phyloP scores from a whole-genome alignment of 2,888 invertebrate genomes.

The Tachina grossa region DNA sequence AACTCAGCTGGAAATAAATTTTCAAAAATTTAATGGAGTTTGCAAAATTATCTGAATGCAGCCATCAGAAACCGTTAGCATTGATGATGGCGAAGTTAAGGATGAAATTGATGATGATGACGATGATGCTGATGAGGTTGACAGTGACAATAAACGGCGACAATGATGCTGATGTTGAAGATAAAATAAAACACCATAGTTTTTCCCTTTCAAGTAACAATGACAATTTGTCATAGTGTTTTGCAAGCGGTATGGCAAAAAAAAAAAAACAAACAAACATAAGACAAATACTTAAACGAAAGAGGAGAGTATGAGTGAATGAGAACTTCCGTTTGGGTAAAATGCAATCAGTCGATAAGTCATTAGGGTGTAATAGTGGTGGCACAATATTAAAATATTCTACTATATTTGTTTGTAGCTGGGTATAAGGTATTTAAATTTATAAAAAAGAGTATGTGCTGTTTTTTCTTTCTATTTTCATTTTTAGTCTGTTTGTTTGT shows the following conservation, averaged over 20 bases:
- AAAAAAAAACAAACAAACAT: not conserved
- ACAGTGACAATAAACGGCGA: not conserved
- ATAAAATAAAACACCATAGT: constrained; percentile 14
- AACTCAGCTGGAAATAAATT: constrained; percentile 36
- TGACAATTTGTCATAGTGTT: constrained; percentile 64
- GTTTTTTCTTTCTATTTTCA: not conserved
- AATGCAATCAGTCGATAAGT: constrained; percentile 62
- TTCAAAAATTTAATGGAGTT: constrained; percentile 51
- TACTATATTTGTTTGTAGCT: constrained; percentile 5
- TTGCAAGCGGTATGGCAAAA: constrained; percentile 48
- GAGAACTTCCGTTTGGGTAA: constrained; percentile 56
- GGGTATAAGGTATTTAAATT: constrained; percentile 4
- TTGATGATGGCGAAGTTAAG: constrained; percentile 40
- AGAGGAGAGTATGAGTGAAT: constrained; percentile 5
- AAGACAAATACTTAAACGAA: constrained; percentile 21
- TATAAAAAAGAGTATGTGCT: constrained; percentile 7
- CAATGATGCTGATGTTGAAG: constrained; percentile 27
- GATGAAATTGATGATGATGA: constrained; percentile 35
- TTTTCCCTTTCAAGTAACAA: constrained; percentile 18
- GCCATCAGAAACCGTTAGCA: constrained; percentile 46
- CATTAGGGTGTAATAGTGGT: constrained; percentile 62
- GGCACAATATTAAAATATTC: constrained; percentile 44
- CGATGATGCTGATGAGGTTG: not conserved
- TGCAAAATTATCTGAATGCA: constrained; percentile 58
- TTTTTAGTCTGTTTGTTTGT: not conserved